Base-by-base conservation (phyloP, 2,888 invertebrate genomes). In the Cephonodes hylas region DNA sequence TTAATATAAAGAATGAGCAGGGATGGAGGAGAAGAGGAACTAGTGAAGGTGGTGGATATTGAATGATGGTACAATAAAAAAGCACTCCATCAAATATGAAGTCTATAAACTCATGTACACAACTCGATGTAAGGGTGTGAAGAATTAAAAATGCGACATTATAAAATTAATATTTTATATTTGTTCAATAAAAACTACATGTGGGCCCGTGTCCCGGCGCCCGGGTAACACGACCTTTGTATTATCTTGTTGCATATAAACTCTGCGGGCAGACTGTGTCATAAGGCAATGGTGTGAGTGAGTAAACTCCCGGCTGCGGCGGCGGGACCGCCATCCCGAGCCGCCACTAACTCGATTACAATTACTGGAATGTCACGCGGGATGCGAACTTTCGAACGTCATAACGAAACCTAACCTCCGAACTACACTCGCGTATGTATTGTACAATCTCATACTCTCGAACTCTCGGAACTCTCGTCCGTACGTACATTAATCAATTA, bases 81-180 rank as follows among this genome's bases (percentile, higher is more conserved):
- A n/a, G n/a, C n/a, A n/a, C n/a, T n/a, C n/a, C n/a, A n/a, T n/a
- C n/a, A n/a, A n/a, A n/a, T n/a, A n/a, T n/a, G n/a, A n/a, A n/a
- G n/a, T n/a, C n/a, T n/a, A n/a, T n/a, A n/a, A n/a, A n/a, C n/a
- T n/a, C n/a, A 31, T 8, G 6, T 31, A 31, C 1, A 4, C 31
- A 5, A 0, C 31, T 6, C 6, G 6, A 8, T 4, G 53, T 31
- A 27, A 38, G n/a, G 48, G 38, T 42, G 38, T 10, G n/a, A 18
- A n/a, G 7, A 59, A 59, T 59, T 64, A 83, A 90, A 91, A 89
- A 85, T 85, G 81, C 88, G 66, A 88, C 88, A 86, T 91, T 91
- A 91, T 91, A 91, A 92, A 92, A 91, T 91, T 91, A 92, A 92
- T 92, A 91, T 91, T 88, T 92, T 92, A 91, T 91, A 92, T 92